Evolutionary conservation across 2,797 vertebrate species (phyloP), one percentile per base, ranked within the genome.

Genomic region (Phoeniculus purpureus): DNA sequence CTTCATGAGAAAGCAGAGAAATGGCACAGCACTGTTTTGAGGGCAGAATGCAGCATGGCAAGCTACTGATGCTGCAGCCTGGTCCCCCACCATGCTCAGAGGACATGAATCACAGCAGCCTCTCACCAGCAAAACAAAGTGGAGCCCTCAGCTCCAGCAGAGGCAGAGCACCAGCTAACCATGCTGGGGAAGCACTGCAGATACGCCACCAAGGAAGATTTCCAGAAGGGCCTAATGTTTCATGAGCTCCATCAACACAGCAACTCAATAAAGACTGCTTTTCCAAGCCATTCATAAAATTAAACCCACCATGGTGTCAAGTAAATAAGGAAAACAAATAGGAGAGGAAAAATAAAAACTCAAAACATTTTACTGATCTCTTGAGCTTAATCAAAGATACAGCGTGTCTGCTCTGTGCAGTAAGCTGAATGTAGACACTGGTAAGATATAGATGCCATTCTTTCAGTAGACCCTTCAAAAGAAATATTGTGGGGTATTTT

Each of bases 131-230:
- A 12, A 18, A 4, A 19, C 0, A 5, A 9, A 31, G 15, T 2
- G 0, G 23, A 50, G 32, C 16, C 3, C 20, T 22, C 58, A 16
- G 56, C 31, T 32, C 55, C 52, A 0, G 0, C 0, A 0, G 48
- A 26, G 82, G 27, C 58, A 56, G 20, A 47, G 90, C 51, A 5
- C 4, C 0, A 0, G 29, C 37, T 15, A 14, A 18, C 43, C 4
- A 2, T 6, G 31, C 37, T 12, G 13, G 68, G 26, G 66, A 55
- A 55, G 48, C 0, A 0, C 48, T 13, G 15, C 55, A 37, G 89
- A n/a, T 3, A 1, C 48, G 77, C 22, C 56, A n/a, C 2, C 56
- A 27, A 52, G 22, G 27, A 72, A 32, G 45, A 4, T 19, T 40
- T 62, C 72, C 86, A 81, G 43, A 64, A 90, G 19, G 23, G 12